Conservation (phyloP, 2,888 invertebrate genomes). For the Acanthosepion pharaonis region DNA sequence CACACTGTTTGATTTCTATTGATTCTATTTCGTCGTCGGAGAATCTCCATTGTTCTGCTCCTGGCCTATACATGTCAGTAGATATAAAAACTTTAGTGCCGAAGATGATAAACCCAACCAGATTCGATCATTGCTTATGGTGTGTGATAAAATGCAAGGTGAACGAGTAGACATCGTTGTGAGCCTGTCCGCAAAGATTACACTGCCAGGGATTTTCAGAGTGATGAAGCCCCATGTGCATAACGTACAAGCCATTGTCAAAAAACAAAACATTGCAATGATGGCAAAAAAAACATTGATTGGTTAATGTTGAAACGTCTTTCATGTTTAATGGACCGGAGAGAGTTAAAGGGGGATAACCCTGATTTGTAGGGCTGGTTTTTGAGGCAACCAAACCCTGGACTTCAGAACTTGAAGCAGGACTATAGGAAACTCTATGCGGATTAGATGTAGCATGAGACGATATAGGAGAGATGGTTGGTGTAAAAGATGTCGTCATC, state of each 20-base stretch:
- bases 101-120: too few species aligned
- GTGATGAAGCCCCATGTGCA: constrained; percentile 97
- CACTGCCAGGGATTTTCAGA: constrained; percentile 96
- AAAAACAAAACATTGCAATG: constrained; percentile 94
- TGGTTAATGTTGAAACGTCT: neutral
- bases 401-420: neutral
- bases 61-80: too few species aligned
- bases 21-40: too few species aligned
- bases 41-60: too few species aligned
- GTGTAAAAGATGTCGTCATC: neutral
- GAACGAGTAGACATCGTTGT: constrained; percentile 96
- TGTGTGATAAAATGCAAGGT: constrained; percentile 77
- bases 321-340: neutral
- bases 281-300: constrained; percentile 78
- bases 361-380: neutral
- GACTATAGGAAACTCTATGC: neutral
- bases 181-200: constrained; percentile 95
- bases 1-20: too few species aligned
- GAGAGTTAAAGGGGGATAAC: neutral
- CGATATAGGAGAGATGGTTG: neutral
- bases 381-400: neutral
- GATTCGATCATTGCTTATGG: constrained; percentile 42
- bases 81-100: too few species aligned
- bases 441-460: neutral
- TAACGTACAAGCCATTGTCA: constrained; percentile 94